Conservation (phyloP, 2,797 vertebrate genomes). For the Schizopygopsis pylzovi region DNA sequence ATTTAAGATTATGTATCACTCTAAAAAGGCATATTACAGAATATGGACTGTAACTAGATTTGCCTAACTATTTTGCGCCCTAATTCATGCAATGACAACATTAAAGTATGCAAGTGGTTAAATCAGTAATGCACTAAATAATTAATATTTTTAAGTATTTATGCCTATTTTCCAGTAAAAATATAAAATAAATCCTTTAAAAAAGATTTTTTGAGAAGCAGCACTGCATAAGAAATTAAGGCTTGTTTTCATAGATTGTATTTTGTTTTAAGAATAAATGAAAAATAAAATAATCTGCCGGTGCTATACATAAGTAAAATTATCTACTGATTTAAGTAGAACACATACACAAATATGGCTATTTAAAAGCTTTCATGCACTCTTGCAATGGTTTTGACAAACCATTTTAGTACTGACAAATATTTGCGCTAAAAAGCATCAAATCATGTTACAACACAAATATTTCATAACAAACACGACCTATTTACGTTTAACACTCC, state of each 20-base stretch:
- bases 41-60: no score
- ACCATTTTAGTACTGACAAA: slow-evolving; percentile 27
- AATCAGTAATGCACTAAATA: no score
- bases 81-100: no score
- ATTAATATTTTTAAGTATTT: no score
- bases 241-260: background rate
- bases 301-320: no score
- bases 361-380: background rate
- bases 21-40: no score
- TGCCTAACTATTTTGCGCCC: no score
- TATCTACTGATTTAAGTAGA: no score
- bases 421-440: slow-evolving; percentile 42
- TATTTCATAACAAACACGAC: slow-evolving; percentile 35
- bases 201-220: background rate
- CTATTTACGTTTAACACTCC: slow-evolving; percentile 30
- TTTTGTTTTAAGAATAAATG: background rate
- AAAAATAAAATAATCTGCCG: background rate
- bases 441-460: slow-evolving; percentile 25
- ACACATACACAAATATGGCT: no score
- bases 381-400: background rate
- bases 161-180: no score
- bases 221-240: background rate
- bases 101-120: no score
- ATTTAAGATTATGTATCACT: no score
- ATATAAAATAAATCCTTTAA: background rate